These are phyloP conservation scores for Cololabis saira DNA, from an alignment of 2,113 vertebrate species.

Conservation along the genomic window DNA sequence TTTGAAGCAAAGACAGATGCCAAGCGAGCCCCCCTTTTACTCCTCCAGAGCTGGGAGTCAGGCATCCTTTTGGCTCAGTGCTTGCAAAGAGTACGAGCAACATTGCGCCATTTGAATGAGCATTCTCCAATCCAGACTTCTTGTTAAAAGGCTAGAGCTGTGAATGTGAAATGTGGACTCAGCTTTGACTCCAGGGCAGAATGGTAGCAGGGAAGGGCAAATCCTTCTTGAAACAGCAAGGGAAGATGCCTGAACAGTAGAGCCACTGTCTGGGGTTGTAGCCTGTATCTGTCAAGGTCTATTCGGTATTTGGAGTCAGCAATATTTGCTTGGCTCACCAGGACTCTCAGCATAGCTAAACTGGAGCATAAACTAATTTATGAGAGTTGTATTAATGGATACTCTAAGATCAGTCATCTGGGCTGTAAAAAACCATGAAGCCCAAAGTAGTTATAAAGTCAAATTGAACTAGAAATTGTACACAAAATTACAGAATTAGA, in stretches of 20 bases:
- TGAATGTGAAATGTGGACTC: conserved; percentile 41
- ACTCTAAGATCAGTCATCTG: conserved; percentile 33
- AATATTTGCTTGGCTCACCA: conserved; percentile 54
- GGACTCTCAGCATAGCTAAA: conserved; percentile 33
- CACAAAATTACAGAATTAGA: too few relatives aligned
- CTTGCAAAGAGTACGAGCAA: conserved; percentile 15
- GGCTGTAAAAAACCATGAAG: too few relatives aligned
- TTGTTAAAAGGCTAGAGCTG: conserved; percentile 39
- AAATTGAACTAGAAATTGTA: conserved; percentile 8
- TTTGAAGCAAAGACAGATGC: conserved; percentile 35
- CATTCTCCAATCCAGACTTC: conserved; percentile 16
- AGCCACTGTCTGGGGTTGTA: conserved; percentile 19
- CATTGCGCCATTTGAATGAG: conserved; percentile 40
- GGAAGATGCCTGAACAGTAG: conserved; percentile 27
- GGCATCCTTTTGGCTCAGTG: conserved; percentile 41
- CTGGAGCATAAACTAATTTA: conserved; percentile 52
- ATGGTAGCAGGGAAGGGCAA: conserved; percentile 24
- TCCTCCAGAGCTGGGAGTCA: conserved; percentile 18
- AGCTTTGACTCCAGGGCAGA: conserved; percentile 36
- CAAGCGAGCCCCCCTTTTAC: conserved; percentile 4
- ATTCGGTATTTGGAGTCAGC: conserved; percentile 50
- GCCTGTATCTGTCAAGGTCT: conserved; percentile 39
- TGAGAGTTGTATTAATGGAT: conserved; percentile 36
- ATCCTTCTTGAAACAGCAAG: conserved; percentile 17
- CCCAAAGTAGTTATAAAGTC: conserved; percentile 3